These are phyloP conservation scores for Neomorphus geoffroyi DNA, from an alignment of 2,797 vertebrate genomes.

Conservation along the genomic window DNA sequence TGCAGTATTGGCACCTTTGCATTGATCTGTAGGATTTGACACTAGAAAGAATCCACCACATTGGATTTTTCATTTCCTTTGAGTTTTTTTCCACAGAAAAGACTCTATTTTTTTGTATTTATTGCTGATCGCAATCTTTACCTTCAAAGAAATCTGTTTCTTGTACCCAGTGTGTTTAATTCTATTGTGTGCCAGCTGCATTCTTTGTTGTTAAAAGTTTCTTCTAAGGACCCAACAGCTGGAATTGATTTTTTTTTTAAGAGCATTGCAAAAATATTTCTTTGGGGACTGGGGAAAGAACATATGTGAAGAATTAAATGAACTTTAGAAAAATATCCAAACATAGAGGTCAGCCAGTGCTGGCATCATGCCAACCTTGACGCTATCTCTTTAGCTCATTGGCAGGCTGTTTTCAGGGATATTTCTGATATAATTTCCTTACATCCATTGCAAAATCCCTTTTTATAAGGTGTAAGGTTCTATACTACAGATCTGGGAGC, in stretches of 20 bases:
- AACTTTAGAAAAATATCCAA: constrained; percentile 7
- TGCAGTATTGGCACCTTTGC: not conserved
- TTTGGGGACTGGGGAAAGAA: not conserved
- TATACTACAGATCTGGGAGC: not conserved
- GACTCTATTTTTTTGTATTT: not conserved
- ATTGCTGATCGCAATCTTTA: not conserved
- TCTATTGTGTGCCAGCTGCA: not conserved
- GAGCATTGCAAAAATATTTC: constrained; percentile 4
- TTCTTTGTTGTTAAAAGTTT: not conserved
- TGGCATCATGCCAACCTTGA: constrained; percentile 7
- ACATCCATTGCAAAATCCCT: constrained; percentile 9
- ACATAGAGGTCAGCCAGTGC: not conserved
- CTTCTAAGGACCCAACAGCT: not conserved
- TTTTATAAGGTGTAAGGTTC: constrained; percentile 47
- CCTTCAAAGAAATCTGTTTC: constrained; percentile 8
- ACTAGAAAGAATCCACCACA: not conserved
- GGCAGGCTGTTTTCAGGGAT: not conserved
- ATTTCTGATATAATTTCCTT: constrained; percentile 41
- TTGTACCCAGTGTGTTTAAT: not conserved
- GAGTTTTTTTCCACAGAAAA: not conserved
- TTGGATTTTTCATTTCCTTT: not conserved
- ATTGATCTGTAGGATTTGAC: not conserved
- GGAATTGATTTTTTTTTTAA: not conserved
- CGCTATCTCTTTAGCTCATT: not conserved
- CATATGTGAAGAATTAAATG: constrained; percentile 23